Conservation (phyloP, 2,888 invertebrate genomes). For the Amaurobius ferox region DNA sequence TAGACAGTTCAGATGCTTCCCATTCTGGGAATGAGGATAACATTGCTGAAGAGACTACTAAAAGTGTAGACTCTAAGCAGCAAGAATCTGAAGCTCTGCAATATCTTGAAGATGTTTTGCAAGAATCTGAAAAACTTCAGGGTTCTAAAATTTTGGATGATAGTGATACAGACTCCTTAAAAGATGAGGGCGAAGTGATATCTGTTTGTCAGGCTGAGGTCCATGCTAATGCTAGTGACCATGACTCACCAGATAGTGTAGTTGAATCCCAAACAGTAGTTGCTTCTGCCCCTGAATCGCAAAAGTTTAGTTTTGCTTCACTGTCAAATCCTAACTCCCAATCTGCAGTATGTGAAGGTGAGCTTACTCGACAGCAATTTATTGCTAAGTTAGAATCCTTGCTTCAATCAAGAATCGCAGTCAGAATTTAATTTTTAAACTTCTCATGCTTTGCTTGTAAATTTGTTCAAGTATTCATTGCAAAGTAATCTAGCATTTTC, state of each 20-base stretch:
- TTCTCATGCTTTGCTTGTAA: too few species aligned
- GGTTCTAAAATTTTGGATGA: constrained; percentile 40
- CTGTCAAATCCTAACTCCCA: constrained; percentile 50
- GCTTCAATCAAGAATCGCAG: constrained; percentile 43
- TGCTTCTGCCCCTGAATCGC: constrained; percentile 42
- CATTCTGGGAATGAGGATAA: background rate
- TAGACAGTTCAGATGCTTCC: background rate
- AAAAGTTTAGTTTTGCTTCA: constrained; percentile 49
- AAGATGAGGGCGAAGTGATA: constrained; percentile 65
- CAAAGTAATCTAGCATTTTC: too few species aligned
- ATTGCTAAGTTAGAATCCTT: constrained; percentile 57
- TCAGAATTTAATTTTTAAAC: constrained; percentile 15
- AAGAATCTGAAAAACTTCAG: constrained; percentile 44
- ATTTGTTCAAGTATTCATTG: too few species aligned
- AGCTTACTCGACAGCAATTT: constrained; percentile 59
- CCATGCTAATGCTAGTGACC: constrained; percentile 54
- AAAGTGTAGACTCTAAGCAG: constrained; percentile 22
- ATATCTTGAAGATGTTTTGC: constrained; percentile 58
- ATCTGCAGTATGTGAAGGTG: constrained; percentile 62
- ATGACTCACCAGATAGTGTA: constrained; percentile 58
- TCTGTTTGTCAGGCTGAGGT: constrained; percentile 55
- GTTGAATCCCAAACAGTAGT: constrained; percentile 57
- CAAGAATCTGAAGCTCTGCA: constrained; percentile 59
- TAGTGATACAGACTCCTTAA: constrained; percentile 63
- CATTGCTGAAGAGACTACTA: background rate